Conservation (phyloP, 2,113 vertebrate genomes). For the Phaetusa simplex region DNA sequence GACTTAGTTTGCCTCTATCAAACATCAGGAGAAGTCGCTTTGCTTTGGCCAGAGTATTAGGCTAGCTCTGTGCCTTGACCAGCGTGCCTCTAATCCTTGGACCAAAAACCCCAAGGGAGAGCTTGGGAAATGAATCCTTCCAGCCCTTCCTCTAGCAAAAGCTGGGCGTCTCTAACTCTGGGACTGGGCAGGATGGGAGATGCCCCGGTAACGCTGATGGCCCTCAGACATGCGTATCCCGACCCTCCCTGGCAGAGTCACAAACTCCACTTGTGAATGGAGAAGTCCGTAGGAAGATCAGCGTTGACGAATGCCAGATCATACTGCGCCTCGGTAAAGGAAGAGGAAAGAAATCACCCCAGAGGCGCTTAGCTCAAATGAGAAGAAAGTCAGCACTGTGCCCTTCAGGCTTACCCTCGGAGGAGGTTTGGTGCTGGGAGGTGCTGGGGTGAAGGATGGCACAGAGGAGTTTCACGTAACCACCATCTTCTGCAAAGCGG, state of each 20-base stretch:
- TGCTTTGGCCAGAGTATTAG: background rate
- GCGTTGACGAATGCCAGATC: background rate
- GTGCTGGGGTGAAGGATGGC: background rate
- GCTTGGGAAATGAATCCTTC: background rate
- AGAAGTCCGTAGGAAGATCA: background rate
- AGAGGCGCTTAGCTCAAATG: background rate
- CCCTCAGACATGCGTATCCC: accelerated
- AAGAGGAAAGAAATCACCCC: background rate
- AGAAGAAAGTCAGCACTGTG: background rate
- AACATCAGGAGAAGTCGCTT: background rate
- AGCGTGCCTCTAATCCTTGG: background rate
- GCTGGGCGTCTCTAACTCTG: background rate
- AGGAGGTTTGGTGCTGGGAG: background rate
- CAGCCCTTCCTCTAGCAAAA: background rate
- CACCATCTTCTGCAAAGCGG: background rate
- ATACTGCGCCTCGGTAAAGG: background rate
- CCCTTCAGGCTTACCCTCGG: background rate
- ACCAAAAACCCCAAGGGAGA: background rate
- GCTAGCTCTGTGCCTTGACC: background rate
- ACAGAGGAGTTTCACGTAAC: background rate
- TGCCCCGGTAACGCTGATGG: background rate
- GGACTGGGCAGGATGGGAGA: background rate
- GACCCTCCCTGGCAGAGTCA: background rate
- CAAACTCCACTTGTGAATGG: background rate
- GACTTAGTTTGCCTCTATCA: background rate